Percentiles rank a stretch among this genome's conserved stretches.
These are phyloP conservation scores for Mesochorus sp. DNA, from an alignment of 2,888 invertebrate genomes.

Conservation along the genomic window DNA sequence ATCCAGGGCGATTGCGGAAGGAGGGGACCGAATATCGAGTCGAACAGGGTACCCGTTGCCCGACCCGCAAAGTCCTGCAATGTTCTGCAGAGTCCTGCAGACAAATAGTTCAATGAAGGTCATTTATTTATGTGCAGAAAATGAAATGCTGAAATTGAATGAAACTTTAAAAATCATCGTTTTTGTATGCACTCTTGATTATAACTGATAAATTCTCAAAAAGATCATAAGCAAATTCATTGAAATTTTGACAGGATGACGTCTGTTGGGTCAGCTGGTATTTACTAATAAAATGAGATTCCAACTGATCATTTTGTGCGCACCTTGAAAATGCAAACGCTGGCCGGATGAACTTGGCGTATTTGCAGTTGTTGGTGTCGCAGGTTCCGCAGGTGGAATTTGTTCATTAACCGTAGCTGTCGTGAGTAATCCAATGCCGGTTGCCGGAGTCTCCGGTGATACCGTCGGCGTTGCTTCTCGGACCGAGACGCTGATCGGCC, in stretches of 20 bases:
- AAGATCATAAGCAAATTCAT: too few relatives aligned
- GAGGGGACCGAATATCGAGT: constrained; percentile 80
- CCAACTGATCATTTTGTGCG: neutral
- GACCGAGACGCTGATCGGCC: constrained; percentile 79
- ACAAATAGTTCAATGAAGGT: neutral
- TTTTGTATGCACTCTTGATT: too few relatives aligned
- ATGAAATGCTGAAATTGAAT: too few relatives aligned
- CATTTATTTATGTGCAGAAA: too few relatives aligned
- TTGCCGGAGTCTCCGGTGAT: constrained; percentile 74
- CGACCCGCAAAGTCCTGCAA: constrained; percentile 70
- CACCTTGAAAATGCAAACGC: constrained; percentile 80
- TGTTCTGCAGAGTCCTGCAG: constrained; percentile 75
- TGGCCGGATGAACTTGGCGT: constrained; percentile 76
- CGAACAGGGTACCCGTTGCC: constrained; percentile 78
- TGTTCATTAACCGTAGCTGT: constrained; percentile 78
- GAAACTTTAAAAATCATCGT: too few relatives aligned
- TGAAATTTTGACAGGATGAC: too few relatives aligned
- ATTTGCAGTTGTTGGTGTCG: constrained; percentile 70
- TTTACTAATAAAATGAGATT: neutral
- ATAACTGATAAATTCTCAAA: too few relatives aligned
- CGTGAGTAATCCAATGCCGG: constrained; percentile 78
- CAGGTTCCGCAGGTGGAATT: constrained; percentile 76
- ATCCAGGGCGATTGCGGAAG: constrained; percentile 80
- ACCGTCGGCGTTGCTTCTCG: constrained; percentile 76
- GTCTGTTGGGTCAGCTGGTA: too few relatives aligned